Base-by-base conservation (phyloP, 1,140 invertebrate species). In the Eupeodes corollae region DNA sequence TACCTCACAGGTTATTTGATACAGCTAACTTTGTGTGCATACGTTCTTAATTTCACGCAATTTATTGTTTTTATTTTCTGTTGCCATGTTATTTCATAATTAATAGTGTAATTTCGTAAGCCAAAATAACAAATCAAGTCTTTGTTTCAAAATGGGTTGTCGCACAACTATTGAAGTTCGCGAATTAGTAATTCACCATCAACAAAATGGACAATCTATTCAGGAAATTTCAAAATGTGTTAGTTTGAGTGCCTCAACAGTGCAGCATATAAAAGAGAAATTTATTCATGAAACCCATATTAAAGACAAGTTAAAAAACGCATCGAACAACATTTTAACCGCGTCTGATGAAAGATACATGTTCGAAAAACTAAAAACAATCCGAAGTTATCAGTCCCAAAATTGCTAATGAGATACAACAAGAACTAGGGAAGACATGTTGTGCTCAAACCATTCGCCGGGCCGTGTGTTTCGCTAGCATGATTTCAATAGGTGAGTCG, bases 281-380 rank as follows among this genome's bases (percentile, higher is more conserved):
- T 44, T 44, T 16, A 15, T 41, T 10, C 39, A 41, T 15, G 39
- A 41, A 41, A 41, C 9, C 16, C 11, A 16, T 10, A 10, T 41
- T 9, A 9, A 41, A 13, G 16, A 41, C 15, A 41, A 41, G 16
- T 9, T 9, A n/a, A 34, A 34, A 34, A 44, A 39, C n/a, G 35
- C 41, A 39, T 39, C 46, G 34, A 49, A 49, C 33, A 49, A 49
- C 34, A 49, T 49, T 26, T 49, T 49, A 12, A 44, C 3, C 13
- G 41, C 33, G 6, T 12, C 18, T 2, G 47, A 49, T 16, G 47
- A 49, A 32, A 40, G 46, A 6, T 40, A 40, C 35, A 48, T 48
- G 33, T 48, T 5, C 39, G 47, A n/a, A 42, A 48, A 39, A 21
- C 44, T 14, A 49, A 44, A 16, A 40, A 13, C 34, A 49, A 34